A percentile compares a stretch with the other conserved stretches of the same genome.
These are phyloP conservation scores for Varanus salvator DNA, from an alignment of 2,113 vertebrate genomes.

Conservation along the genomic window DNA sequence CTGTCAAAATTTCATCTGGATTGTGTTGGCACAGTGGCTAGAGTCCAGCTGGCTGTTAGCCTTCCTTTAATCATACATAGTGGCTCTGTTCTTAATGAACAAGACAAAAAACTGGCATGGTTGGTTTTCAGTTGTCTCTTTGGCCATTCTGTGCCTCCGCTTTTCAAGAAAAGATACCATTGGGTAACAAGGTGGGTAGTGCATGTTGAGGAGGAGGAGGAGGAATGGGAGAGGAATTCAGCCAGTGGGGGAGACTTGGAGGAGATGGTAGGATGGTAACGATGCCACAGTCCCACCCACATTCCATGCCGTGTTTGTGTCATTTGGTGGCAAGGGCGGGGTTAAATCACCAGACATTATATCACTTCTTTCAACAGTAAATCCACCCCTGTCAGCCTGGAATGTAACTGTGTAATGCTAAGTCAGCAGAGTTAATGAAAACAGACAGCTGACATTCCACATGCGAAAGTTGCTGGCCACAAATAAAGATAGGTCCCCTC, in stretches of 20 bases:
- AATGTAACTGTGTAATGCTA: not conserved
- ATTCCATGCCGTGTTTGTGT: no score
- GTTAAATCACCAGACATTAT: not conserved
- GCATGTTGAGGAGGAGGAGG: no score
- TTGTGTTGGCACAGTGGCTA: not conserved
- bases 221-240: not conserved
- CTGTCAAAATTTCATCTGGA: not conserved
- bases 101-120: not conserved
- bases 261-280: no score
- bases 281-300: not conserved
- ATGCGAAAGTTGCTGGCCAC: not conserved
- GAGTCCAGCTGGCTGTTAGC: no score
- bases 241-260: not conserved
- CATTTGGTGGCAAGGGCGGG: not conserved
- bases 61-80: not conserved
- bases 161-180: not conserved
- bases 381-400: not conserved
- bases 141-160: not conserved
- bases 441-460: not conserved
- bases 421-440: not conserved
- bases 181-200: not conserved
- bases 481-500: not conserved
- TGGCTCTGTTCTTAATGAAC: not conserved
- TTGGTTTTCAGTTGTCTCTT: not conserved
- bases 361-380: not conserved